Percentiles rank a stretch among this genome's conserved stretches.
These are phyloP conservation scores for Oreochromis niloticus DNA, from an alignment of 2,113 vertebrate genomes.

Conservation along the genomic window DNA sequence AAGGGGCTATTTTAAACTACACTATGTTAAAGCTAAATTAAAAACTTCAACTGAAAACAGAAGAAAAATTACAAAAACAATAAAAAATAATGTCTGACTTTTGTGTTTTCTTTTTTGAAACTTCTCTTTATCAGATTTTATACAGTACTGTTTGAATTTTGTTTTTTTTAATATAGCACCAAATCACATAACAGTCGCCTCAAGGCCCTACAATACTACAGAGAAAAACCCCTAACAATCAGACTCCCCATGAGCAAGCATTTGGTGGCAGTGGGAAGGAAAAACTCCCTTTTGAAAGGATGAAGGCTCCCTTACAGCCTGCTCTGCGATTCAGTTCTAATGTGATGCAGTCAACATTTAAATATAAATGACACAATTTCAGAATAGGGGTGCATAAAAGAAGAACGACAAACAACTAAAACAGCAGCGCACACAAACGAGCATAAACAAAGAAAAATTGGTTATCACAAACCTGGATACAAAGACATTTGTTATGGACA, in stretches of 20 bases:
- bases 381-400: neutral
- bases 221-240: neutral
- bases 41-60: neutral
- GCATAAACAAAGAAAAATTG: neutral
- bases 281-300: neutral
- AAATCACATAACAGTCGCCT: neutral
- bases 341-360: neutral
- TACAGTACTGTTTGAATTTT: neutral
- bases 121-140: neutral
- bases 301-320: neutral
- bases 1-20: neutral
- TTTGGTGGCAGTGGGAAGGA: neutral
- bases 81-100: neutral
- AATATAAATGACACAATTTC: neutral
- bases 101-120: neutral
- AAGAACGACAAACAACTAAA: neutral
- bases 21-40: neutral
- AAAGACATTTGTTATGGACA: neutral
- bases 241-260: neutral
- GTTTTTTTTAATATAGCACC: neutral
- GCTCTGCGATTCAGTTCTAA: neutral
- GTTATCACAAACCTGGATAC: neutral
- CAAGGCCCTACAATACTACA: neutral
- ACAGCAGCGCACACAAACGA: neutral
- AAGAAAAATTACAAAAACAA: rapidly evolving